Conservation (phyloP, 1,140 invertebrate species). For the Meloidogyne hapla region DNA sequence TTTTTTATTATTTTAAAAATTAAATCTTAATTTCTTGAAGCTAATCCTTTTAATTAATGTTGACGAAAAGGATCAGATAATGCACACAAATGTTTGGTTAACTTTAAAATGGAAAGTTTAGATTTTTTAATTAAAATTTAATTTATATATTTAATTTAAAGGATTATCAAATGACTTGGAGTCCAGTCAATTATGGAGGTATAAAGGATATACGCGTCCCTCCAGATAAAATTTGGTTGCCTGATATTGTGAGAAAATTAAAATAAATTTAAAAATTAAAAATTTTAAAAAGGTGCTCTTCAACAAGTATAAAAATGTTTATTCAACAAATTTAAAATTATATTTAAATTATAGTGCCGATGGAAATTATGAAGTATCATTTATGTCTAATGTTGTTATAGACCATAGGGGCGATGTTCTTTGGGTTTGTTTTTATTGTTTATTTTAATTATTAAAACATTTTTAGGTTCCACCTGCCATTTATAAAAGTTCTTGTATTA, state of each 20-base stretch:
- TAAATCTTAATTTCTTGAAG: slow-evolving; percentile 70
- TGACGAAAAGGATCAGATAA: slow-evolving; percentile 72
- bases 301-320: slow-evolving; percentile 86
- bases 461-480: slow-evolving; percentile 80
- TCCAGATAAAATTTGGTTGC: slow-evolving; percentile 94
- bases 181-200: slow-evolving; percentile 93
- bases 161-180: slow-evolving; percentile 89
- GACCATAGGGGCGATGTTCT: slow-evolving; percentile 84
- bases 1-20: too few species aligned
- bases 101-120: slow-evolving; percentile 80
- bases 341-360: slow-evolving; percentile 74
- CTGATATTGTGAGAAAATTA: slow-evolving; percentile 77
- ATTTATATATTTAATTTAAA: slow-evolving; percentile 62
- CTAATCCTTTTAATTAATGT: slow-evolving; percentile 99
- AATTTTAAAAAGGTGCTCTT: slow-evolving; percentile 74
- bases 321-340: slow-evolving; percentile 57
- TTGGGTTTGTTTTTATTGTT: slow-evolving; percentile 67
- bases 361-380: slow-evolving; percentile 92
- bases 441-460: neutral
- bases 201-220: slow-evolving; percentile 90
- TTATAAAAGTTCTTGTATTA: slow-evolving; percentile 97
- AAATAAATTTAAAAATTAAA: slow-evolving; percentile 7
- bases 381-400: slow-evolving; percentile 92
- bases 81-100: too few species aligned
- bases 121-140: neutral